These are phyloP conservation scores for Drosophila pseudotakahashii DNA, from an alignment of 2,888 invertebrate genomes.

Conservation along the genomic window DNA sequence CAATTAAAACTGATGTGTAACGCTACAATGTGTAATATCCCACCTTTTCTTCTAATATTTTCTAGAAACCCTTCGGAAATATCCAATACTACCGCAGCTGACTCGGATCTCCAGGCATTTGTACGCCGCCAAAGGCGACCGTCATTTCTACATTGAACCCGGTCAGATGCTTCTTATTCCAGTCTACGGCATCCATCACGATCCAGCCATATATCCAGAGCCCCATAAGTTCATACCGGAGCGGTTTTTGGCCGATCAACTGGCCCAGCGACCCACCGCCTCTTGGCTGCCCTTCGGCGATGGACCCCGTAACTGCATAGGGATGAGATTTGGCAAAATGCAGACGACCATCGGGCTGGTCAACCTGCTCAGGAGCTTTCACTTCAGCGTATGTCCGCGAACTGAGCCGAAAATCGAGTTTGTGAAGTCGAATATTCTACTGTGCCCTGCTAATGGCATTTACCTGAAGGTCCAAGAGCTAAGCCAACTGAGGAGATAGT, in stretches of 20 bases:
- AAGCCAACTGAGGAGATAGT: slow-evolving; percentile 8
- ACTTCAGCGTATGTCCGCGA: slow-evolving; percentile 58
- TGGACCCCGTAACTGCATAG: slow-evolving; percentile 79
- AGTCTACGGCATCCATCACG: slow-evolving; percentile 86
- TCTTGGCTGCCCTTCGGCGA: slow-evolving; percentile 80
- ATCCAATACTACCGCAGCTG: slow-evolving; percentile 85
- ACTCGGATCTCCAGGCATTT: slow-evolving; percentile 85
- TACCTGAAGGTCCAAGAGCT: slow-evolving; percentile 58
- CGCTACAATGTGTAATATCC: not conserved
- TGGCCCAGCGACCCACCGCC: slow-evolving; percentile 83
- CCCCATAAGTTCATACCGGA: slow-evolving; percentile 87
- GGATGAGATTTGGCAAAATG: slow-evolving; percentile 78
- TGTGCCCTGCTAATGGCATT: slow-evolving; percentile 48
- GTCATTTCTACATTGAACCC: slow-evolving; percentile 84
- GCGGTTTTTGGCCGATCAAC: slow-evolving; percentile 86
- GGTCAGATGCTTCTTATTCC: slow-evolving; percentile 86
- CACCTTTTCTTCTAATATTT: not conserved
- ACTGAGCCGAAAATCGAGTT: slow-evolving; percentile 63
- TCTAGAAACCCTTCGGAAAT: slow-evolving; percentile 86
- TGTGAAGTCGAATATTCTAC: slow-evolving; percentile 44
- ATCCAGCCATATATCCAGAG: slow-evolving; percentile 86
- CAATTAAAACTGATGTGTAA: too few species aligned
- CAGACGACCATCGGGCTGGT: slow-evolving; percentile 66
- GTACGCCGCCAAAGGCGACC: slow-evolving; percentile 84
- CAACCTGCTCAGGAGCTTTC: slow-evolving; percentile 59